phyloP scores from a whole-genome alignment of 2,888 invertebrate genomes.

The Hirudinaria manillensis region DNA sequence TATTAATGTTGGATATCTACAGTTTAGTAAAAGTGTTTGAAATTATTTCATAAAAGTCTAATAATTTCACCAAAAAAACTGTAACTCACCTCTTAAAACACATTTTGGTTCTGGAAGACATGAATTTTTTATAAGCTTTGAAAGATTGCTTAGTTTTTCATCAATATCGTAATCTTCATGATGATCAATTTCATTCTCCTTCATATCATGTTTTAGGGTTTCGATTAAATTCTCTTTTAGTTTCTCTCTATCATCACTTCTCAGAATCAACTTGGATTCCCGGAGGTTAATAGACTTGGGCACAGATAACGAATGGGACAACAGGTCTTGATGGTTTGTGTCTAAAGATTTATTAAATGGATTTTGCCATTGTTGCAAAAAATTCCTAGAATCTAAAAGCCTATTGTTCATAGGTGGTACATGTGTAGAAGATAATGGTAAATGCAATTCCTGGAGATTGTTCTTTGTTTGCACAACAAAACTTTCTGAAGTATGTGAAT shows the following conservation, averaged over 20 bases:
- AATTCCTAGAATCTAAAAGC: neutral
- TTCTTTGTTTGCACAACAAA: neutral
- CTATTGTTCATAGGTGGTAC: neutral
- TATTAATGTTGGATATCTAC: no score
- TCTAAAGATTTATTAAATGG: neutral
- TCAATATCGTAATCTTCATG: no score
- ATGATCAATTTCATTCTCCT: neutral
- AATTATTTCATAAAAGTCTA: no score
- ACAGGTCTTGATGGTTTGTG: neutral
- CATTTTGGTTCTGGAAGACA: no score
- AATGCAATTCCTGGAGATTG: neutral
- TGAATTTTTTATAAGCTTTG: no score
- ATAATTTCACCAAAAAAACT: no score
- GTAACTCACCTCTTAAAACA: no score
- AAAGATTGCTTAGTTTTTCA: no score
- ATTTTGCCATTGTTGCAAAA: neutral
- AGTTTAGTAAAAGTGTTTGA: no score
- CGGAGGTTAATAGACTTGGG: neutral
- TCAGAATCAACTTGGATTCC: neutral
- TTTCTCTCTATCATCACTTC: neutral
- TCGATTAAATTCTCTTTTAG: slow-evolving; percentile 3
- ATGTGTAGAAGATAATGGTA: neutral
- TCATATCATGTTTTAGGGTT: neutral
- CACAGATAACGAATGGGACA: neutral
- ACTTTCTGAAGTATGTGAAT: neutral